Percentiles rank a stretch among this genome's conserved stretches.
These are phyloP conservation scores for Rhagoletis pomonella DNA, from an alignment of 1,140 invertebrate genomes.

Conservation along the genomic window DNA sequence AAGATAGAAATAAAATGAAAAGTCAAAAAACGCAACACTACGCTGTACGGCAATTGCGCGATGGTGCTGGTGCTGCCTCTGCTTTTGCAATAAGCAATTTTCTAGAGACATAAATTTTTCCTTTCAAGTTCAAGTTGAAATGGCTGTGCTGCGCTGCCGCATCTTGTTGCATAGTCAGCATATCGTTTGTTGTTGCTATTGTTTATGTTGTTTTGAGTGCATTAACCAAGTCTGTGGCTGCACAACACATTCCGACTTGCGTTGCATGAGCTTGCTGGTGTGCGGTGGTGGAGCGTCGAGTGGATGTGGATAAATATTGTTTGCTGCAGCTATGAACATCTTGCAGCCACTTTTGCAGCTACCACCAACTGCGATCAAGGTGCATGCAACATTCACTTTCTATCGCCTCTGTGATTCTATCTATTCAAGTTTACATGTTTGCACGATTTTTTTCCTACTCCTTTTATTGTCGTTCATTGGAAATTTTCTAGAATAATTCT, in stretches of 20 bases:
- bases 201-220: not conserved
- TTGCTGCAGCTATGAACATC: conserved; percentile 24
- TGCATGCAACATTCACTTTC: conserved; percentile 47
- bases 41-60: not conserved
- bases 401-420: conserved; percentile 44
- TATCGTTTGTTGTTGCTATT: not conserved
- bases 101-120: conserved; percentile 52
- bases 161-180: conserved; percentile 42
- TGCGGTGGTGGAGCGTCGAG: not conserved
- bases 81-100: conserved; percentile 39
- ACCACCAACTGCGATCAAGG: conserved; percentile 27
- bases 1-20: not conserved
- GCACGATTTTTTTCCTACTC: conserved; percentile 4
- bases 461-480: conserved; percentile 12
- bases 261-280: conserved; percentile 29
- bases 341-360: not conserved
- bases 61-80: conserved; percentile 21
- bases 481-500: conserved; percentile 47
- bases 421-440: conserved; percentile 37
- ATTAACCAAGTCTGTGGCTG: conserved; percentile 25
- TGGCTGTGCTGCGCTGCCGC: conserved; percentile 11
- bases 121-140: conserved; percentile 52
- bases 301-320: not conserved
- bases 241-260: conserved; percentile 43
- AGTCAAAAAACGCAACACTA: not conserved